Evolutionary conservation across 1,140 invertebrate genomes (phyloP), one percentile per base, ranked within the genome.

Genomic region (Brachionus koreanus): DNA sequence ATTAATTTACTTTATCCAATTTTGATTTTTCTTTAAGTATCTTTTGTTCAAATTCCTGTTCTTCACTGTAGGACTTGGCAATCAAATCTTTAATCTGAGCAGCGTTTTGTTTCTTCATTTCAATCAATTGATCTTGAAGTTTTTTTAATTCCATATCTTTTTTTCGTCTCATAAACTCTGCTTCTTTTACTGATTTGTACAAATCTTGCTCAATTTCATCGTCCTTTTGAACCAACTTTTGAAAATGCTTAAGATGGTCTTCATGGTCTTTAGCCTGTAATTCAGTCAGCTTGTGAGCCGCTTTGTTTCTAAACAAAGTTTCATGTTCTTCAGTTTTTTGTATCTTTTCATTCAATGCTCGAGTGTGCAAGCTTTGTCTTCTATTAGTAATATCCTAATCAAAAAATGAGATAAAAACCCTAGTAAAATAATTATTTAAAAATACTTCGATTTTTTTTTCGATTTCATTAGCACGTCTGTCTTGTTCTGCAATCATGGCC

Each of bases 141-240:
- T 85, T 83, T 39, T 84, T 83, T 3, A 87, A 84, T 39, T 63
- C 39, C 63, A 86, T 86, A 43, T 87, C 87, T 77, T 87, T 85
- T 84, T 87, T 86, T 82, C 87, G 85, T 23, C 87, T 81, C 4
- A 84, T 52, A 83, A 86, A 86, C 65, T 87, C 87, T 19, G 87
- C 83, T 83, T 85, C 85, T 82, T 86, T 82, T 3, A 87, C 86
- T 42, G 83, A 83, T 57, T 84, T 85, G 83, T 85, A 86, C 37
- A 87, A 82, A 19, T 83, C 83, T 72, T 86, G 84, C 84, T 87
- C 87, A 23, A 82, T 29, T 13, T 87, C 86, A 63, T 87, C 85
- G 39, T 84, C 85, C 74, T 87, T 87, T 5, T 43, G 83, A 13
- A 87, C 86, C 84, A 85, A 85, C 86, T 86, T 86, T 85, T 87